Conservation (phyloP, 1,140 invertebrate genomes). For the Penaeus chinensis region DNA sequence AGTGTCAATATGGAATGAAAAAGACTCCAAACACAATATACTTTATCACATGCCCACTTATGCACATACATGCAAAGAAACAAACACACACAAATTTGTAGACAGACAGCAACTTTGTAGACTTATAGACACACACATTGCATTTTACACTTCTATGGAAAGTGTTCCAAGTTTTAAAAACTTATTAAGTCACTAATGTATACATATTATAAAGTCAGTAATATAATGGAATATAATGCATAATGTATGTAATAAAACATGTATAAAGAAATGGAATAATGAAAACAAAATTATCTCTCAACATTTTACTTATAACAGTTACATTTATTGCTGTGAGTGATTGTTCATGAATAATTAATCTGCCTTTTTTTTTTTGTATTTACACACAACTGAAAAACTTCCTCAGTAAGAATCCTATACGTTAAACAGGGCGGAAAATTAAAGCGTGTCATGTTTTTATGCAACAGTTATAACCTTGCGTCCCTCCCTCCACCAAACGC, state of each 20-base stretch:
- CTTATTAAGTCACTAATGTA: no score
- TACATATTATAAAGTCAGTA: no score
- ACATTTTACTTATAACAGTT: conserved; percentile 28
- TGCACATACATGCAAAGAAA: background rate
- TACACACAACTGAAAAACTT: no score
- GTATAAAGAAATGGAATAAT: background rate
- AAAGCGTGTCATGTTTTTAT: background rate
- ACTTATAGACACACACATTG: no score
- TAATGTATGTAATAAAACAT: background rate
- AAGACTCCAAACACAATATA: background rate
- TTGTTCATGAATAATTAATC: conserved; percentile 22
- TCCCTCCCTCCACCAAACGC: conserved; percentile 6
- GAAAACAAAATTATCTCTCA: background rate
- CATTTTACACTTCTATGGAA: no score
- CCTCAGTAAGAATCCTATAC: no score
- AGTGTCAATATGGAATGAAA: no score
- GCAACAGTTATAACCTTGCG: background rate
- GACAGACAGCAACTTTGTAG: no score
- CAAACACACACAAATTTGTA: background rate
- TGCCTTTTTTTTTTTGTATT: no score
- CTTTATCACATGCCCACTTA: background rate
- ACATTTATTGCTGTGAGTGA: conserved; percentile 55
- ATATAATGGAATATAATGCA: background rate
- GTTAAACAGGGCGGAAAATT: background rate
- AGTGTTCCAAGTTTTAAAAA: no score